Base-by-base conservation (phyloP, 2,113 vertebrate genomes). In the Rhodinocichla rosea region DNA sequence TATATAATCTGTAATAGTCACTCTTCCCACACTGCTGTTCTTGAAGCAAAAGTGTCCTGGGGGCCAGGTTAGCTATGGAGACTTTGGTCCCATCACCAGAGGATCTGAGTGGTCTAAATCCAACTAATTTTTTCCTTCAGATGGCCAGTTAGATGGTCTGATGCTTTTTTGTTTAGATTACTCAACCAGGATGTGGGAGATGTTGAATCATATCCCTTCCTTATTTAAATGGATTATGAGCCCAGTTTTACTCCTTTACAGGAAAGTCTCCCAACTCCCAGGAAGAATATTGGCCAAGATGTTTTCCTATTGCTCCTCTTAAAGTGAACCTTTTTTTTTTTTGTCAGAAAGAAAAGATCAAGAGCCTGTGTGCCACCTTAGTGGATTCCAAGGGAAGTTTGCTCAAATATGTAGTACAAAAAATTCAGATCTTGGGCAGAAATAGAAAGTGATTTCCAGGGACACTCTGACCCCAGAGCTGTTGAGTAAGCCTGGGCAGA, bases 201-300 rank as follows among this genome's bases (percentile, higher is more conserved):
- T 80, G 60, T 83, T 97, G 90, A 94, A 93, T 94, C 92, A 93
- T 87, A 92, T 90, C 83, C 76, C 92, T 93, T 95, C 86, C 11
- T 47, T 89, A 59, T 93, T 56, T 83, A 70, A 96, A 88, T 7
- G 55, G 44, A 76, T 93, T 83, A 77, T 83, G 52, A 89, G 16
- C 21, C 37, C 16, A 88, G 49, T 57, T 94, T 95, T 89, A 17
- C 42, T 86, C 9, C 88, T 83, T 96, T 67, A 88, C 83, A 90
- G 90, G 68, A 93, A 95, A 86, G 52, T 86, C 76, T 55, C 21
- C 63, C 68, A 80, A 22, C 19, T 65, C 85, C 62, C 57, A 70
- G 81, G 27, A 56, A 53, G 67, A 90, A 87, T 90, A n/a, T 77
- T 57, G 32, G 42, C 79, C 60, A 92, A 93, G 26, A 81, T 7